Evolutionary conservation across 2,113 vertebrate species (phyloP), one percentile per base, ranked within the genome.

Genomic region (Dryoscopus gambensis): DNA sequence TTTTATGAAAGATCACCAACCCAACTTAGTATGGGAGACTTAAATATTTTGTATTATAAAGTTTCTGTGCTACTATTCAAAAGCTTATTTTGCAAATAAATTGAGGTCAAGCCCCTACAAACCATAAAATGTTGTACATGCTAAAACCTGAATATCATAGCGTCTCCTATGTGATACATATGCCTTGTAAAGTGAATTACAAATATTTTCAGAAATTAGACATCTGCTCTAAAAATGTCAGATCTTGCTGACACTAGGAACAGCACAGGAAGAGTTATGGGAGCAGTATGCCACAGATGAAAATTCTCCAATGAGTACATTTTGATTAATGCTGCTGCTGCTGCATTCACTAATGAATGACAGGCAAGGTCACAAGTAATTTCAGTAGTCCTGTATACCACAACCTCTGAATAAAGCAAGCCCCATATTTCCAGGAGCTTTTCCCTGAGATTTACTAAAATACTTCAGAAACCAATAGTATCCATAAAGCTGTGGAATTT

Each of bases 151-250:
- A 85, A 49, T 64, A 88, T 64, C 52, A 28, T 3, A 67, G 22
- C 42, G 60, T 69, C 55, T 87, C 65, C 69, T 76, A 35, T 1
- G 1, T 79, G 56, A 56, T 71, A 35, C 23, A 68, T 30, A 69
- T 0, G 8, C 49, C 39, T 55, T 57, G 21, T 59, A 89, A 76
- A 91, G 70, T 40, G 21, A 87, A 85, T 89, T 94, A 89, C 33
- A 83, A 76, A 47, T 89, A 91, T 94, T 95, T 95, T 59, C 84
- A 88, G 94, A 94, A 94, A 91, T 93, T 83, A 89, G 67, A 80
- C 47, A 79, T 83, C 84, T 93, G 75, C 63, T 94, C 75, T 93
- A 80, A 90, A 96, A 93, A 80, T 1, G 7, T 74, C 91, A 94
- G 35, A 55, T 77, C 64, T 85, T 96, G 90, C 90, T 95, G 93